Conservation (phyloP, 2,797 vertebrate species). For the Gallinago solitaria region DNA sequence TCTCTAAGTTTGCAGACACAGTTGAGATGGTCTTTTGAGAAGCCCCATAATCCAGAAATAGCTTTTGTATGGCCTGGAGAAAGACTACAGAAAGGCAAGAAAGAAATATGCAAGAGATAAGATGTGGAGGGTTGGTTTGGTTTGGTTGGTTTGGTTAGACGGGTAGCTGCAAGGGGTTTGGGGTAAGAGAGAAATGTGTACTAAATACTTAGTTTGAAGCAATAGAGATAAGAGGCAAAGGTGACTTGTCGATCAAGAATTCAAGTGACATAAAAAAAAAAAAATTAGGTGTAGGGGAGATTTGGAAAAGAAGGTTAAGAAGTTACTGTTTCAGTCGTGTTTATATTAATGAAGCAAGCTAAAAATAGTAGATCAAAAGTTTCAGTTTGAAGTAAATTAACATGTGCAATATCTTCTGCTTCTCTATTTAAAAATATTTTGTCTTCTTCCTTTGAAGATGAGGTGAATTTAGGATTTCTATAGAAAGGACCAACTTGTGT, state of each 20-base stretch:
- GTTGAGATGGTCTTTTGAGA: not conserved
- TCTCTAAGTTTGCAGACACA: not conserved
- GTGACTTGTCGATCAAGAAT: not conserved
- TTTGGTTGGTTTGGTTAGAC: not conserved
- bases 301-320: not conserved
- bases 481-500: not conserved
- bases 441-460: slow-evolving; percentile 6
- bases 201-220: not conserved
- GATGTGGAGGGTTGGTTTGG: not conserved
- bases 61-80: not conserved
- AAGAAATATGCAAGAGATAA: not conserved
- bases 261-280: not conserved
- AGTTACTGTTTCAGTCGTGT: not conserved
- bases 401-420: not conserved
- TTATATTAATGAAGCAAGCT: not conserved
- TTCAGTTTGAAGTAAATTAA: slow-evolving; percentile 11
- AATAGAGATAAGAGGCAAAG: not conserved
- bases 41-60: not conserved
- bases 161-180: not conserved
- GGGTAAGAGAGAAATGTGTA: not conserved
- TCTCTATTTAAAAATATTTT: not conserved
- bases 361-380: slow-evolving; percentile 18
- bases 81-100: not conserved
- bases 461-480: not conserved
- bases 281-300: not conserved